Percentiles rank a stretch among this genome's conserved stretches.
Evolutionary conservation across 2,888 invertebrate species (phyloP).

Genomic region (Thysanoteuthis rhombus): DNA sequence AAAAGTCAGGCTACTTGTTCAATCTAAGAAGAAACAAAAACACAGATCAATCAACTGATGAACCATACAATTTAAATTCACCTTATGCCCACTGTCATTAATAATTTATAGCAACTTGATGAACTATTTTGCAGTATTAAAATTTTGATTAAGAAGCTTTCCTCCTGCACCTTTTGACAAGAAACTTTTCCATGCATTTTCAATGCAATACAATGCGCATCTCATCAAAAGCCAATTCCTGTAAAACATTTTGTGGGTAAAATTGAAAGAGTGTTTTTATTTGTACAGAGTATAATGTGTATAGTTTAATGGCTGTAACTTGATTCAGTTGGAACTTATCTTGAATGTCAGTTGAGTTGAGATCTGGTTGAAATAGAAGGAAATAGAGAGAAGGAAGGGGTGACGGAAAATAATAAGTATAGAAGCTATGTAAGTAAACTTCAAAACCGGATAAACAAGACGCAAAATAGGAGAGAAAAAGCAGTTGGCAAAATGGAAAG

Average conservation of each 20-base stretch:
- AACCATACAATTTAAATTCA: background rate
- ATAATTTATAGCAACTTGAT: background rate
- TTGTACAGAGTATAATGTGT: background rate
- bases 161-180: background rate
- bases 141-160: constrained; percentile 1
- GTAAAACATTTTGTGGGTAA: background rate
- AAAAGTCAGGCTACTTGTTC: background rate
- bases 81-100: background rate
- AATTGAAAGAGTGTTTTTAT: background rate
- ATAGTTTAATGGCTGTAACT: background rate
- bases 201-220: background rate
- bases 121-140: background rate
- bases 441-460: too few relatives aligned
- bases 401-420: too few relatives aligned
- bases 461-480: too few relatives aligned
- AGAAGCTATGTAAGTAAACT: too few relatives aligned
- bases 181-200: background rate
- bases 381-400: too few relatives aligned
- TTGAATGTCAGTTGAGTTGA: too few relatives aligned
- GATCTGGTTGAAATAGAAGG: too few relatives aligned
- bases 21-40: background rate
- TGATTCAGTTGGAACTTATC: background rate
- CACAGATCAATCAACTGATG: background rate
- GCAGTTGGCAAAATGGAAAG: too few relatives aligned
- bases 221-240: background rate